phyloP scores from a whole-genome alignment of 2,888 invertebrate species.

The Drosophila neutralis region DNA sequence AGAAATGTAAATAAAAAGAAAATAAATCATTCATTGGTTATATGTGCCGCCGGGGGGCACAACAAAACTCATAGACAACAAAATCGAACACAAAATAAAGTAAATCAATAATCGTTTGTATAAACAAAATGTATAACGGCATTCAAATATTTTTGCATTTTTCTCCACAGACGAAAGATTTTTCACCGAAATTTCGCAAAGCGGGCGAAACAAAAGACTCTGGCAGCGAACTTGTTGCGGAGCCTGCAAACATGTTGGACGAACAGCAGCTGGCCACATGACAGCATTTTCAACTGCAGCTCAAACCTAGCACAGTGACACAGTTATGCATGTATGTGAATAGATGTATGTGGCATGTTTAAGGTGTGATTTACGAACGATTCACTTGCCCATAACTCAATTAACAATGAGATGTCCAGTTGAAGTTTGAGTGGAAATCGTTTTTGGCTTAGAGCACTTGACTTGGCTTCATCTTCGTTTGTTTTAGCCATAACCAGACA shows the following conservation, averaged over 20 bases:
- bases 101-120: constrained; percentile 58
- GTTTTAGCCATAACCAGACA: constrained; percentile 12
- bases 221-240: constrained; percentile 65
- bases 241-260: constrained; percentile 57
- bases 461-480: constrained; percentile 5
- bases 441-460: constrained; percentile 28
- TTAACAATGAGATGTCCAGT: constrained; percentile 54
- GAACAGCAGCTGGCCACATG: constrained; percentile 4
- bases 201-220: constrained; percentile 72
- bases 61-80: constrained; percentile 8
- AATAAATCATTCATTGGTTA: neutral
- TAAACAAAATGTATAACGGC: constrained; percentile 58
- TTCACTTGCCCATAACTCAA: constrained; percentile 62
- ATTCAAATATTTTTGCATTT: constrained; percentile 40
- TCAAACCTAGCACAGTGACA: constrained; percentile 65
- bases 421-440: constrained; percentile 52
- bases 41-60: constrained; percentile 17
- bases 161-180: constrained; percentile 6
- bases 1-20: constrained; percentile 49
- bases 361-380: constrained; percentile 32
- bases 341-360: neutral
- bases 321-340: constrained; percentile 34
- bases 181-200: constrained; percentile 28
- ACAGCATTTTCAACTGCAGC: constrained; percentile 29
- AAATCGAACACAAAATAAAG: constrained; percentile 33